Base-by-base conservation (phyloP, 2,797 vertebrate genomes). In the Leucoraja ocellata region DNA sequence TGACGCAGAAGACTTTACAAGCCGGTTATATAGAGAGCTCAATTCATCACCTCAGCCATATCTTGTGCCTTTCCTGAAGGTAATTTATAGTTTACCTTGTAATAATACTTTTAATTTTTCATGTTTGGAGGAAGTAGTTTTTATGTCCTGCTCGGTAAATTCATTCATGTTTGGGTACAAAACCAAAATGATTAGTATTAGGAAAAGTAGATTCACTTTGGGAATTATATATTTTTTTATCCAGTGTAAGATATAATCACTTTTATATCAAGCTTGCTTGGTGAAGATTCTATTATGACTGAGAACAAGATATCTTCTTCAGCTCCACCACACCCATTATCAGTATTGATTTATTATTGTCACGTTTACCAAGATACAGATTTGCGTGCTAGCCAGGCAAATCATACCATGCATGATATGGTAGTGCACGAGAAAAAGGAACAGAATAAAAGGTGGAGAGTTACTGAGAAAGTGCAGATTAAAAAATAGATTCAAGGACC, bases 61-160 rank as follows among this genome's bases (percentile, higher is more conserved):
- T 96, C 98, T 99, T 95, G 98, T 99, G 98, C 98, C 99, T 99
- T 99, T 99, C 96, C 97, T 99, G 94, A 99, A 99, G 98, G 99
- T 99, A 96, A 96, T 84, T 91, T 54, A 92, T 92, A 28, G 4
- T 76, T 46, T 92, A 8, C 65, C 63, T 23, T 65, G 21, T 1
- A 46, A 8, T 74, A 5, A 23, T 74, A 46, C 10, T 23, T 73
- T 93, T 76, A 88, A 10, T 93, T 91, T 93, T 68, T 88, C 14
- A 68, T 36, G 9, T 88, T 88, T 68, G 84, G 63, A 68, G n/a
- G 7, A 9, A 18, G 32, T 65, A n/a, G n/a, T 88, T 86, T 36
- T 13, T 32, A 1, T 7, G 61, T 63, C 32, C 61, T 9, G 8
- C 46, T 14, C 32, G 83, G 28, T 18, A 63, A 86, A 32, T 86